These are phyloP conservation scores for Ellobium chinense DNA, from an alignment of 2,888 invertebrate genomes.

Conservation along the genomic window DNA sequence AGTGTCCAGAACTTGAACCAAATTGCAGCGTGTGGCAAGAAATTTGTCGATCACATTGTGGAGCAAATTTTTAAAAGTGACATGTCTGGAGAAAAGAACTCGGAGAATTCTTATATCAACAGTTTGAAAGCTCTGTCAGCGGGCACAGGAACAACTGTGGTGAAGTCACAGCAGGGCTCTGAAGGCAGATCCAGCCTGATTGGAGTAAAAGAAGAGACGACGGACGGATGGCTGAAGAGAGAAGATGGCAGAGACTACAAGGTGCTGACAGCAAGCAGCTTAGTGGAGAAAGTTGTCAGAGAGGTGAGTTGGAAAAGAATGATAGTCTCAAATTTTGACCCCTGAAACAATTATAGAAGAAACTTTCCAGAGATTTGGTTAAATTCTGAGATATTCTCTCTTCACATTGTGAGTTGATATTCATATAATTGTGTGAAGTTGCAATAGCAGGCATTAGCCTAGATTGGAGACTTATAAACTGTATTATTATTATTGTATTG, in stretches of 20 bases:
- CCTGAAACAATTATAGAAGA: too few species aligned
- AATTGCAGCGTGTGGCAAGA: slow-evolving; percentile 62
- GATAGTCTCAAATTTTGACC: too few species aligned
- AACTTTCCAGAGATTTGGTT: too few species aligned
- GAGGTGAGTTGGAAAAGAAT: slow-evolving; percentile 2
- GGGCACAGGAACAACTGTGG: background rate
- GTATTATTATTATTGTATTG: too few species aligned
- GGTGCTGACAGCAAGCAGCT: background rate
- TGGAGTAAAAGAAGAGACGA: background rate
- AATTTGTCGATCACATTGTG: slow-evolving; percentile 67
- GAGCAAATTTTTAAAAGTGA: slow-evolving; percentile 55
- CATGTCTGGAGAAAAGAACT: background rate
- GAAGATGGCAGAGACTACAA: background rate
- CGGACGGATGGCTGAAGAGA: background rate
- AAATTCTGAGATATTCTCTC: too few species aligned
- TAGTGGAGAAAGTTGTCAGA: slow-evolving; percentile 13
- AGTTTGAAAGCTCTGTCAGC: too few species aligned
- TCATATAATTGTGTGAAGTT: too few species aligned
- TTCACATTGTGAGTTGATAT: too few species aligned
- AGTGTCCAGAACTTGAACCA: slow-evolving; percentile 55
- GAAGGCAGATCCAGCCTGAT: background rate
- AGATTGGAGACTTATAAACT: too few species aligned
- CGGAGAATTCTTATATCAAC: too few species aligned
- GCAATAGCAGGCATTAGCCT: too few species aligned
- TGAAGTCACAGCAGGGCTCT: background rate